Base-by-base conservation (phyloP, 2,113 vertebrate species). In the Scartelaos histophorus region DNA sequence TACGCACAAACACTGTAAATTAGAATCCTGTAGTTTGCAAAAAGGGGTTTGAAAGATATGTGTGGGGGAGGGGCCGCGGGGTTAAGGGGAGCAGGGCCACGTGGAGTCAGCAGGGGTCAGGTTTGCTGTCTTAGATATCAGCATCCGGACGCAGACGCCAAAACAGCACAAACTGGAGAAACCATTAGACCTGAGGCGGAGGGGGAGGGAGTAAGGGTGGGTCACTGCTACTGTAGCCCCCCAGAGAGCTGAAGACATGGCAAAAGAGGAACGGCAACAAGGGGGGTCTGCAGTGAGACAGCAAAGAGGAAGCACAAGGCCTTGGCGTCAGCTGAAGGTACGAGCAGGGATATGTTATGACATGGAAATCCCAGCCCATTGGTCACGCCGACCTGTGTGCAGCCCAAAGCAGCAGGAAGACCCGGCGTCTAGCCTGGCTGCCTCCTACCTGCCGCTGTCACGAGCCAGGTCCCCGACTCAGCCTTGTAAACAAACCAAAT, bases 401-500 rank as follows among this genome's bases (percentile, higher is more conserved):
- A 57, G 76, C 82, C 76, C 61, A 38, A 71, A 88, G 79, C 49
- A 61, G 76, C 78, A 77, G 78, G 66, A 77, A 76, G 78, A 60
- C 84, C 71, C 68, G 10, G 66, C 76, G 81, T 72, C 73, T 69
- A 64, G 78, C 22, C 81, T 74, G 75, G 47, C 76, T 53, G 78
- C 86, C 85, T 88, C 67, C 82, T 86, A 85, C 80, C 85, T 83
- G 86, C 65, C 58, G 60, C 78, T 73, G 74, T 58, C 67, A 22
- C 21, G 69, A 74, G 83, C 82, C 81, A 71, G 77, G 70, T 89
- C 82, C 88, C 85, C 70, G 85, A 89, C 79, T 89, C 85, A 79
- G 72, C 75, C 83, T 79, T 70, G 88, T 90, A 91, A 92, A 93
- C 89, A 91, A 92, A 92, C 87, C 85, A 82, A 93, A 92, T 79